Conservation (phyloP, 1,140 invertebrate species). For the Frieseomelitta varia region DNA sequence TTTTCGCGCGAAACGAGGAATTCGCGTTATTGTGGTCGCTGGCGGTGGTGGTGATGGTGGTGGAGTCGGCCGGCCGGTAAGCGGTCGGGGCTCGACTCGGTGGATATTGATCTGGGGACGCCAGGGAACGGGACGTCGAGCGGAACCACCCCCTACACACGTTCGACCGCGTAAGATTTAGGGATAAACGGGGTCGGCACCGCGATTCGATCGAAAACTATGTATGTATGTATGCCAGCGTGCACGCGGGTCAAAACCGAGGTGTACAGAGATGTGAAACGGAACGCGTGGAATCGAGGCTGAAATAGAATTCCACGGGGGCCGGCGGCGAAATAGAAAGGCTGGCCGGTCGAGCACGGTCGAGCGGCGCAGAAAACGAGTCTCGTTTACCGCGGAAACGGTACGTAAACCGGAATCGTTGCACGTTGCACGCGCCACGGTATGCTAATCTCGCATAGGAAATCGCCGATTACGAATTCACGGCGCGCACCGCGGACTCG, state of each 20-base stretch:
- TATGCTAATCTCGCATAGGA: conserved; percentile 28
- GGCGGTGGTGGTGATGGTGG: background rate
- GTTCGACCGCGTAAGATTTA: conserved; percentile 36
- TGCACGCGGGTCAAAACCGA: background rate
- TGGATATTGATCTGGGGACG: conserved; percentile 76
- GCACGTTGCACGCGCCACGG: conserved; percentile 3
- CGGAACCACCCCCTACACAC: conserved; percentile 36
- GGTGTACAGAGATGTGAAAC: background rate
- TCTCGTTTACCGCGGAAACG: conserved; percentile 35
- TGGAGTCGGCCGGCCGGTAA: conserved; percentile 17
- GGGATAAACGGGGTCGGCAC: conserved; percentile 1
- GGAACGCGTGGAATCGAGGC: background rate
- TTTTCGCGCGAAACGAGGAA: background rate
- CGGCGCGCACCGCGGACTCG: background rate
- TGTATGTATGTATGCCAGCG: too few relatives aligned
- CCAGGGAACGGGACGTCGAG: conserved; percentile 45
- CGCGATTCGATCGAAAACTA: background rate
- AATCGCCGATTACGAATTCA: conserved; percentile 42
- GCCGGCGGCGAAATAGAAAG: conserved; percentile 35
- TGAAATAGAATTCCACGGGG: background rate
- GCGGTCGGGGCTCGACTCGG: conserved; percentile 15
- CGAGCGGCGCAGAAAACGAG: conserved; percentile 44
- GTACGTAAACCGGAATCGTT: conserved; percentile 39
- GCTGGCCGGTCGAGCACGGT: conserved; percentile 14
- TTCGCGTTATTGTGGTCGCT: conserved; percentile 1